Base-by-base conservation (phyloP, 2,113 vertebrate species). In the Microcebus tavaratra region DNA sequence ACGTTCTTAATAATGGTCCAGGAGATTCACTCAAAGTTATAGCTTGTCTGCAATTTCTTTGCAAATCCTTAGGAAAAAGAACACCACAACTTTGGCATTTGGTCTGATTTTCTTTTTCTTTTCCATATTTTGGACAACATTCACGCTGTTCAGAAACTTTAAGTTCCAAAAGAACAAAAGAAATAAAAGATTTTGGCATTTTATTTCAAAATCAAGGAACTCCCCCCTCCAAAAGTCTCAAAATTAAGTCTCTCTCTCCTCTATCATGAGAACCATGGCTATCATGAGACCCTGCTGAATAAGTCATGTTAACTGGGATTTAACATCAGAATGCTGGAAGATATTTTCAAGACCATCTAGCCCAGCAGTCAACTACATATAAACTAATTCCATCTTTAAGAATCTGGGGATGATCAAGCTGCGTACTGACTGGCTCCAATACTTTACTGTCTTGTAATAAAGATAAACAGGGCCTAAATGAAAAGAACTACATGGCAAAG, bases 31-130 rank as follows among this genome's bases (percentile, higher is more conserved):
- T 97, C 91, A 98, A 97, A 6, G 98, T 59, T 88, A 97, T 39
- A 97, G 97, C 97, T 97, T 99, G 98, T 87, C 98, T 98, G 61
- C 97, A 98, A 95, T 98, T 98, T 99, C 98, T 98, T 94, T 98
- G 96, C 88, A 98, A 96, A 98, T 98, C 98, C 97, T 98, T 98
- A 39, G 96, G 39, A 84, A 98, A 97, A 81, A 93, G 29, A 97
- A 88, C 98, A 83, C 99, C 99, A 89, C 99, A 99, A 98, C 95
- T 98, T 89, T 98, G 98, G 97, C 99, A 99, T 98, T 98, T 99
- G 78, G 92, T 97, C 92, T 99, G 96, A 96, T 99, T 99, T 96
- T 99, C 99, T 90, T 98, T 99, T 31, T 98, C 97, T 97, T 98
- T 98, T 95, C 98, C 98, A 97, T 99, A 99, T 95, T 99, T 99